These are phyloP conservation scores for Pipistrellus kuhlii DNA, from an alignment of 2,797 vertebrate genomes.

Conservation along the genomic window DNA sequence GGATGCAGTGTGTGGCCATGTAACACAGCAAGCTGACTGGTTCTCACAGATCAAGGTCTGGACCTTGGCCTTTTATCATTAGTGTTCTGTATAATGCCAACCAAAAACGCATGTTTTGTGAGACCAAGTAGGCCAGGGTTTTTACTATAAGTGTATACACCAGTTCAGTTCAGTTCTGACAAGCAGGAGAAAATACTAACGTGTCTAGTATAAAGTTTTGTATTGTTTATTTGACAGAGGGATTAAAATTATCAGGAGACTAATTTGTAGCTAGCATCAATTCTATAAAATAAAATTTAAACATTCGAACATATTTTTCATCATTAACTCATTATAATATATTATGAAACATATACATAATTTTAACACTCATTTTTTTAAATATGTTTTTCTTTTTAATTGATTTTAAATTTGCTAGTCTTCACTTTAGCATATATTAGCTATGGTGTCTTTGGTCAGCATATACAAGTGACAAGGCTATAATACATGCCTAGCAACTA, in stretches of 20 bases:
- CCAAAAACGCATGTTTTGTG: background rate
- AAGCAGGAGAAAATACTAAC: background rate
- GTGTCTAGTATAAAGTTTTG: background rate
- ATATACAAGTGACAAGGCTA: background rate
- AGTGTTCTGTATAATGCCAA: background rate
- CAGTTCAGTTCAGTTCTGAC: background rate
- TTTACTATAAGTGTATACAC: background rate
- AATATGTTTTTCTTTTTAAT: background rate
- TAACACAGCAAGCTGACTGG: background rate
- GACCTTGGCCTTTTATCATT: background rate
- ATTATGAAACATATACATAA: slow-evolving; percentile 16
- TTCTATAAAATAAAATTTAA: slow-evolving; percentile 49
- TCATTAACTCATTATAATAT: slow-evolving; percentile 29
- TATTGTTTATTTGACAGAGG: background rate
- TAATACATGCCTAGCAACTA: background rate
- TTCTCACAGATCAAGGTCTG: background rate
- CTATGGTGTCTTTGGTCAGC: background rate
- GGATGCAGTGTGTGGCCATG: background rate
- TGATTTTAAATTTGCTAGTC: background rate
- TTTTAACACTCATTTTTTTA: slow-evolving; percentile 50
- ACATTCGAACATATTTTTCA: background rate
- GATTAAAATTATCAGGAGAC: slow-evolving; percentile 19
- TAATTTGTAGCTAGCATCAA: background rate
- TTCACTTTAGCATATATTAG: background rate
- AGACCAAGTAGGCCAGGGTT: background rate